Evolutionary conservation across 1,140 invertebrate genomes (phyloP), one percentile per base, ranked within the genome.

Genomic region (Cotesia chilonis): DNA sequence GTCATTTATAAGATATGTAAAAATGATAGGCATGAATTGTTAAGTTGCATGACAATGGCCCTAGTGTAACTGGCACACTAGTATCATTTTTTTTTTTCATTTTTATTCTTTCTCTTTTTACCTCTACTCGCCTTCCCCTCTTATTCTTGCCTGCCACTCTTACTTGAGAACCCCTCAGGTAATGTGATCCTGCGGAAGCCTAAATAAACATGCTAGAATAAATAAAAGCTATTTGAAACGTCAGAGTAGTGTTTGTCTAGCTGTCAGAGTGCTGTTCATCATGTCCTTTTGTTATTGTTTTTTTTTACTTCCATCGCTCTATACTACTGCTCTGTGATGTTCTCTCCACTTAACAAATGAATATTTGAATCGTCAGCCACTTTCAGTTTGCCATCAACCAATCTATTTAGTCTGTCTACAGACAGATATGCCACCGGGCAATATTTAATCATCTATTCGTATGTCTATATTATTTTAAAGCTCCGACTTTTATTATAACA

Each of bases 141-240:
- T 61, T 64, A 6, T 55, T 14, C 66, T 28, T 38, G 35, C 47
- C 38, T 51, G 54, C 64, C 38, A 54, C 55, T 55, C 64, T 69
- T 54, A 60, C 41, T 52, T 65, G 36, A 36, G 59, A 51, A 55
- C 66, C 67, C 64, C 74, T 78, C 80, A 83, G 82, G 81, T 83
- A 84, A 83, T 78, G 80, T 75, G 82, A 84, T 83, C 80, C 78
- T 76, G 67, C 55, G 75, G 77, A 78, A 81, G 80, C 82, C 81
- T 84, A 84, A 84, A 84, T 83, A 84, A 83, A 84, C 81, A 82
- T 74, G 74, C 73, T 82, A 83, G 80, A 82, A 83, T 84, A 83
- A 84, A 83, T 84, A 84, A 83, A 83, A 83, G 82, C 79, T 83
- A 83, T 83, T 83, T 80, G 79, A 81, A 82, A 83, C 75, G 81